Base-by-base conservation (phyloP, 30 jellyfish, hydroid and myxozoan species). In the Turritopsis rubra region DNA sequence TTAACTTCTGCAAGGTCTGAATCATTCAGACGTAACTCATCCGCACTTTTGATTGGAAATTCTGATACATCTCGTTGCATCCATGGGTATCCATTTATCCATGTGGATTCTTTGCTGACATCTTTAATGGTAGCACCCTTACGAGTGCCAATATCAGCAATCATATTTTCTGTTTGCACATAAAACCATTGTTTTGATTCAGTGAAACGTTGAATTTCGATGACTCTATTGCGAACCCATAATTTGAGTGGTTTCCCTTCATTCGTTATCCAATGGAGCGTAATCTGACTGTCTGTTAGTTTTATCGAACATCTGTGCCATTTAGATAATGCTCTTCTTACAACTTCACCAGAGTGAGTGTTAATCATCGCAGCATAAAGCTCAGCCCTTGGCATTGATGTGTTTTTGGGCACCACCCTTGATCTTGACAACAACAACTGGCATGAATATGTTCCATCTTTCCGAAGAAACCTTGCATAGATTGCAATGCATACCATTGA, bases 311-410 rank as follows among this genome's bases (percentile, higher is more conserved):
- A 13, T 77, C 20, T 77, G 75, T 26, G 66, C 1, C 16, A 30
- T 17, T 31, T 21, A 26, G 25, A 23, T 28, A 77, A 53, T 77
- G 85, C 52, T 13, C 72, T 23, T 28, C 23, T 77, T 22, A 77
- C 75, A 23, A 77, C 80, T 77, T 77, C 85, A 13, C n/a, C n/a
- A n/a, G n/a, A n/a, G n/a, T n/a, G n/a, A 20, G 52, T 77, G 85
- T 8, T 16, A n/a, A n/a, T n/a, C n/a, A n/a, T n/a, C n/a, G n/a
- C n/a, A n/a, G n/a, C n/a, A n/a, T n/a, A n/a, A n/a, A n/a, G n/a
- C n/a, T n/a, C n/a, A n/a, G n/a, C n/a, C n/a, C n/a, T n/a, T n/a
- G n/a, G n/a, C n/a, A n/a, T n/a, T n/a, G 29, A 26, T 52, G n/a
- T n/a, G n/a, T n/a, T n/a, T 25, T 75, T 31, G 21, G 66, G 78